Evolutionary conservation across 2,113 vertebrate genomes (phyloP).

Genomic region (Hiodon alosoides): DNA sequence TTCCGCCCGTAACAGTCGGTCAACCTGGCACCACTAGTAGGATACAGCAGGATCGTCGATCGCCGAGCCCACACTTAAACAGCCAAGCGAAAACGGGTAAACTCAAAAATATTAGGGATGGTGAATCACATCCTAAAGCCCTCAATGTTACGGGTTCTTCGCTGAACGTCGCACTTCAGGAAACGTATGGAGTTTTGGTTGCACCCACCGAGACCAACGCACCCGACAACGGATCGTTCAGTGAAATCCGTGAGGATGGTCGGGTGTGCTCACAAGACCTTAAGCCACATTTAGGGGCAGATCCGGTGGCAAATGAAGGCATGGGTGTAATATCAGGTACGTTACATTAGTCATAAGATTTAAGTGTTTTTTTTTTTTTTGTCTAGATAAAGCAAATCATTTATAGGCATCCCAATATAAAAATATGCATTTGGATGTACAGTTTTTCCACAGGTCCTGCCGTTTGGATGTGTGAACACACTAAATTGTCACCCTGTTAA

Average conservation of each 20-base stretch:
- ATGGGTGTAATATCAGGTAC: not conserved
- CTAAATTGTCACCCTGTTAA: too few relatives aligned
- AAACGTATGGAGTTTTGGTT: not conserved
- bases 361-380: not conserved
- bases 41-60: not conserved
- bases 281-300: not conserved
- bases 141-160: not conserved
- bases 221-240: constrained; percentile 23
- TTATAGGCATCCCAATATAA: too few relatives aligned
- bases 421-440: too few relatives aligned
- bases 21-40: not conserved
- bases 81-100: not conserved
- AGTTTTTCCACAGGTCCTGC: too few relatives aligned
- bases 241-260: constrained; percentile 41
- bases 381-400: too few relatives aligned
- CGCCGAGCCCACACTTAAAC: not conserved
- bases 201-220: constrained; percentile 3
- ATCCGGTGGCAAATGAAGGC: not conserved
- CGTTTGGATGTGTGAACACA: too few relatives aligned
- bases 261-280: constrained; percentile 29
- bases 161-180: constrained; percentile 16
- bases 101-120: not conserved
- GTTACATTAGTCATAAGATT: not conserved
- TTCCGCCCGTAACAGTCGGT: not conserved
- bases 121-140: not conserved